These are phyloP conservation scores for Erannis defoliaria DNA, from an alignment of 2,888 invertebrate genomes.

Conservation along the genomic window DNA sequence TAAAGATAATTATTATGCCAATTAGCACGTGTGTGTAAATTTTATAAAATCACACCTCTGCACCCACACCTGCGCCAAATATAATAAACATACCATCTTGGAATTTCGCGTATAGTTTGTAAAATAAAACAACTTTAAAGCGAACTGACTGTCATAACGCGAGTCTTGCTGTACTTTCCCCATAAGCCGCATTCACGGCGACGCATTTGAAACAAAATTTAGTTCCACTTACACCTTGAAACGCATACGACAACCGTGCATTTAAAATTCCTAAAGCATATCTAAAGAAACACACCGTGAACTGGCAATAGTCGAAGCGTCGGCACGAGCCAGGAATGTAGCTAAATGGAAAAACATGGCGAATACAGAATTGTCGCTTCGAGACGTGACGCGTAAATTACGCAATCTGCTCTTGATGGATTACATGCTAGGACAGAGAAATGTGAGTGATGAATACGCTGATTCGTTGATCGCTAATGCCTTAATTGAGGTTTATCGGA, in stretches of 20 bases:
- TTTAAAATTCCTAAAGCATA: constrained; percentile 55
- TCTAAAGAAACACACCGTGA: constrained; percentile 66
- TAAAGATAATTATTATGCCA: not conserved
- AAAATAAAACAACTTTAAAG: not conserved
- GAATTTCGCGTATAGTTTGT: not conserved
- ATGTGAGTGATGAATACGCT: constrained; percentile 21
- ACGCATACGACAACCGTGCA: constrained; percentile 42
- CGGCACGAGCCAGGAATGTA: constrained; percentile 77
- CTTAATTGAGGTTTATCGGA: not conserved
- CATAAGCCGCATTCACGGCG: constrained; percentile 7
- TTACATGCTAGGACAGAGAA: constrained; percentile 36
- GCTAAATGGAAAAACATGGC: constrained; percentile 57
- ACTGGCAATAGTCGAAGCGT: constrained; percentile 49
- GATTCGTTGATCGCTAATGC: constrained; percentile 12
- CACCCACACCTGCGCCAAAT: constrained; percentile 7
- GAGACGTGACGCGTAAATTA: constrained; percentile 49
- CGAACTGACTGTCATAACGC: not conserved
- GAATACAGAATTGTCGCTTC: constrained; percentile 47
- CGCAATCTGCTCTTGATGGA: constrained; percentile 54
- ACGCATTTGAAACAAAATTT: constrained; percentile 29
- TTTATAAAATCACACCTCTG: constrained; percentile 2
- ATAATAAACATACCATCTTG: not conserved
- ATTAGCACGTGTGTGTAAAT: constrained; percentile 10
- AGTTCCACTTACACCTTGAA: constrained; percentile 35
- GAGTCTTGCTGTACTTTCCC: constrained; percentile 1